Conservation (phyloP, 2,888 invertebrate genomes). For the Thereva unica region DNA sequence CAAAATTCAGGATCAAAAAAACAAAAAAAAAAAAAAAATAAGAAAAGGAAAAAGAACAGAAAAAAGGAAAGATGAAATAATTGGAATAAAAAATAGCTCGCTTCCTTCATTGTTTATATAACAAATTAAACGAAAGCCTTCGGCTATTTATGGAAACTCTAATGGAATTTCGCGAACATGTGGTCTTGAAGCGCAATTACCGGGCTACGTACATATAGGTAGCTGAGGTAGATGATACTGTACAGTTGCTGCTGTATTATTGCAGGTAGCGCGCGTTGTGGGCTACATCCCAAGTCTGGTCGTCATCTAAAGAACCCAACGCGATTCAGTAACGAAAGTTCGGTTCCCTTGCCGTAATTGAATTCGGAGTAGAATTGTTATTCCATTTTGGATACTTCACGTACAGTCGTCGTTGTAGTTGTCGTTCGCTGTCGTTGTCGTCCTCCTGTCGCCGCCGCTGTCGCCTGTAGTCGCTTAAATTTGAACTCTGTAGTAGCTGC, state of each 20-base stretch:
- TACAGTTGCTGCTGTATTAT: no score
- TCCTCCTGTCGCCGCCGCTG: no score
- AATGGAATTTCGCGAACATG: constrained; percentile 41
- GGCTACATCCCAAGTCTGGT: no score
- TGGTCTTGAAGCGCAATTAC: constrained; percentile 31
- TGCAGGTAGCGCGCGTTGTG: no score
- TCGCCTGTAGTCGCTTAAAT: no score
- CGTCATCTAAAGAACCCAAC: no score
- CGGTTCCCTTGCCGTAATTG: constrained; percentile 27
- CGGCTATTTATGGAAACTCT: constrained; percentile 40
- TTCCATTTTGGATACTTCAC: constrained; percentile 12
- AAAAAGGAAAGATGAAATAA: constrained; percentile 30
- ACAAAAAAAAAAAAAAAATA: no score
- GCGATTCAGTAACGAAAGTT: constrained; percentile 17
- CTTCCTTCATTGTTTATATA: constrained; percentile 36
- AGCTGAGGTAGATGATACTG: background rate
- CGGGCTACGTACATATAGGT: constrained; percentile 11
- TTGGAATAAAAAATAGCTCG: constrained; percentile 37
- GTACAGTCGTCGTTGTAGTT: no score
- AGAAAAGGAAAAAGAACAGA: background rate
- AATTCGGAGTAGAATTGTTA: constrained; percentile 28
- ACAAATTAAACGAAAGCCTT: constrained; percentile 39
- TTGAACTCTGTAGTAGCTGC: no score
- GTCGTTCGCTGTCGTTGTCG: no score
- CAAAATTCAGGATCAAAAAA: no score